Conservation (phyloP, 2,797 vertebrate species). For the Distichodus sexfasciatus region DNA sequence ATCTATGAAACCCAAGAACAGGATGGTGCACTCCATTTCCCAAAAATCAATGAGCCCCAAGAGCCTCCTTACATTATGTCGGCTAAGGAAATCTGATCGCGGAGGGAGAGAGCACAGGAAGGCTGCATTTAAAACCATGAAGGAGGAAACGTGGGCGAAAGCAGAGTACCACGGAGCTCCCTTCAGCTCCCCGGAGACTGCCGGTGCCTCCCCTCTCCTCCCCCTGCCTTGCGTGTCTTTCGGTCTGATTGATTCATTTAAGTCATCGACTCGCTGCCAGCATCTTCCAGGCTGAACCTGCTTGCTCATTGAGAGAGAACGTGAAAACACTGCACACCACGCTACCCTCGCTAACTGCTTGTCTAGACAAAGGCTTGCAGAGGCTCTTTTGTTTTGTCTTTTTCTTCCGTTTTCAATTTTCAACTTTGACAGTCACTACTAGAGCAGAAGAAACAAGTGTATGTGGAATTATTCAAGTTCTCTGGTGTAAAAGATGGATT, state of each 20-base stretch:
- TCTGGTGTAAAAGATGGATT: too few species aligned
- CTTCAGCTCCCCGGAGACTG: constrained; percentile 2
- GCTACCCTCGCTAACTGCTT: background rate
- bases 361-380: constrained; percentile 8
- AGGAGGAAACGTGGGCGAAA: constrained; percentile 3
- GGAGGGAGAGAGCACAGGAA: background rate
- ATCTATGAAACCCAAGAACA: constrained; percentile 44
- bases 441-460: too few species aligned
- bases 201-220: background rate
- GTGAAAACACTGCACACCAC: background rate
- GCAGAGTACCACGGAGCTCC: background rate
- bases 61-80: constrained; percentile 29
- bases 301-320: constrained; percentile 15
- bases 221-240: constrained; percentile 30
- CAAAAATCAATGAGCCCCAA: constrained; percentile 34
- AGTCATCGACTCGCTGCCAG: constrained; percentile 36
- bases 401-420: background rate
- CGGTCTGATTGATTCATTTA: constrained; percentile 46
- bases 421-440: too few species aligned
- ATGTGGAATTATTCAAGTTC: too few species aligned
- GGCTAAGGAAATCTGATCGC: constrained; percentile 27
- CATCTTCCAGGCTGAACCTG: constrained; percentile 1
- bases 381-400: background rate
- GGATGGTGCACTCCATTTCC: constrained; percentile 36
- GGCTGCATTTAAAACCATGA: constrained; percentile 29